Conservation (phyloP, 2,797 vertebrate genomes). For the Enteromius unitaeniatus region DNA sequence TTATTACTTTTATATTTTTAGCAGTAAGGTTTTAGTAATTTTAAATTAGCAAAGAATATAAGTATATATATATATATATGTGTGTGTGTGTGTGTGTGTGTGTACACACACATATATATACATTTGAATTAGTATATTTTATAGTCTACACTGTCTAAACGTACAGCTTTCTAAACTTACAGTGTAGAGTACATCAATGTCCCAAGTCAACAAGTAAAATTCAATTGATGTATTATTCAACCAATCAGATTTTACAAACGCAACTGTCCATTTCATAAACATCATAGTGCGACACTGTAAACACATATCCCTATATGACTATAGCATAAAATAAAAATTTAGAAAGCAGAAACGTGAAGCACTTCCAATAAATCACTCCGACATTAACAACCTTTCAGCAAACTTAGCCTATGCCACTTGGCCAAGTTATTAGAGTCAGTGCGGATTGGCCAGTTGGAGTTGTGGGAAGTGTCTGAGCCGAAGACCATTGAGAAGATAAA, state of each 20-base stretch:
- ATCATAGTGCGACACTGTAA: neutral
- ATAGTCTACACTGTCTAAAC: neutral
- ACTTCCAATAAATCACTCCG: constrained; percentile 31
- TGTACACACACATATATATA: no score
- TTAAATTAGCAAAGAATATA: neutral
- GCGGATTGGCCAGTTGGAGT: constrained; percentile 46
- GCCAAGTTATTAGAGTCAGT: constrained; percentile 58
- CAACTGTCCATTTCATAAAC: neutral
- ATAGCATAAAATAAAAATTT: neutral
- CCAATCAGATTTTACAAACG: neutral
- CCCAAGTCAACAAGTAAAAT: neutral
- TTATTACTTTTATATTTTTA: neutral
- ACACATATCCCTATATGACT: neutral
- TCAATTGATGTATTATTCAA: neutral
- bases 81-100: no score
- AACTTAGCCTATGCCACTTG: constrained; percentile 47
- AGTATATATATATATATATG: no score
- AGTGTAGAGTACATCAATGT: neutral
- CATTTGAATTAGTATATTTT: neutral
- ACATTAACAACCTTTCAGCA: constrained; percentile 57
- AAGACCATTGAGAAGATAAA: constrained; percentile 55
- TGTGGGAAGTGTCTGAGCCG: constrained; percentile 44
- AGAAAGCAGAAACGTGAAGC: neutral
- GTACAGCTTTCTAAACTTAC: neutral
- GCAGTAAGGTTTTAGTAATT: neutral